A percentile compares a stretch with the other conserved stretches of the same genome.
Evolutionary conservation across 2,888 invertebrate genomes (phyloP).

Genomic region (Sinodicranocentrus sp.): DNA sequence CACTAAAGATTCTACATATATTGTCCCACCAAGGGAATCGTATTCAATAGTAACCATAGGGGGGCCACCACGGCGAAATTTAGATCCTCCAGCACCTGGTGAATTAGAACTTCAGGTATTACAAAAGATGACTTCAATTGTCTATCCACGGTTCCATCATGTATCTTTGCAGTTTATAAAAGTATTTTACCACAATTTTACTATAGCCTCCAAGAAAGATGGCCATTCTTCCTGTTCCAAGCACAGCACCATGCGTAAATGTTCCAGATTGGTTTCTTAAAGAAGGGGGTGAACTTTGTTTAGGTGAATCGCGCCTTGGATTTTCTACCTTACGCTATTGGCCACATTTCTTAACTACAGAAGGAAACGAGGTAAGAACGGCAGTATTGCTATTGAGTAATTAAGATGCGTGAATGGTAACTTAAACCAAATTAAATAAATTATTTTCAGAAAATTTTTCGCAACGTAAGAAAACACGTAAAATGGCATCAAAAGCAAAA

Average conservation of each 20-base stretch:
- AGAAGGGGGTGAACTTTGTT: slow-evolving; percentile 74
- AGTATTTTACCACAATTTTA: no score
- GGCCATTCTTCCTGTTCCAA: slow-evolving; percentile 58
- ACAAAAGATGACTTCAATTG: no score
- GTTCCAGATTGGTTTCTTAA: slow-evolving; percentile 75
- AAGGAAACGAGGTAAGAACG: slow-evolving; percentile 64
- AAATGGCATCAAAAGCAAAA: slow-evolving; percentile 76
- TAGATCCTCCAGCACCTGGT: slow-evolving; percentile 45
- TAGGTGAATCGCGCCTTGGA: slow-evolving; percentile 68
- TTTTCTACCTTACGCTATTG: slow-evolving; percentile 72
- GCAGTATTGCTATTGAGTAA: no score
- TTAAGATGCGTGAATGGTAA: no score
- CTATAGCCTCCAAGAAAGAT: slow-evolving; percentile 61
- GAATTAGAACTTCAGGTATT: slow-evolving; percentile 64
- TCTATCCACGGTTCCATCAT: no score
- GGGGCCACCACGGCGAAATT: slow-evolving; percentile 42
- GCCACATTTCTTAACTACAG: slow-evolving; percentile 70
- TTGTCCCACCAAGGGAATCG: slow-evolving; percentile 71
- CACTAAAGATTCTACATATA: slow-evolving; percentile 66
- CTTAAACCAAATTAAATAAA: no score
- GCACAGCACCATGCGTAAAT: slow-evolving; percentile 70
- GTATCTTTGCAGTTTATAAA: no score
- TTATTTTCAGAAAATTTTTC: slow-evolving; percentile 66
- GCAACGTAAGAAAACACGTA: slow-evolving; percentile 65
- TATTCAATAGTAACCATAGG: slow-evolving; percentile 60